Evolutionary conservation across 2,888 invertebrate species (phyloP), one percentile per base, ranked within the genome.

Genomic region (Acanthosepion esculentum): DNA sequence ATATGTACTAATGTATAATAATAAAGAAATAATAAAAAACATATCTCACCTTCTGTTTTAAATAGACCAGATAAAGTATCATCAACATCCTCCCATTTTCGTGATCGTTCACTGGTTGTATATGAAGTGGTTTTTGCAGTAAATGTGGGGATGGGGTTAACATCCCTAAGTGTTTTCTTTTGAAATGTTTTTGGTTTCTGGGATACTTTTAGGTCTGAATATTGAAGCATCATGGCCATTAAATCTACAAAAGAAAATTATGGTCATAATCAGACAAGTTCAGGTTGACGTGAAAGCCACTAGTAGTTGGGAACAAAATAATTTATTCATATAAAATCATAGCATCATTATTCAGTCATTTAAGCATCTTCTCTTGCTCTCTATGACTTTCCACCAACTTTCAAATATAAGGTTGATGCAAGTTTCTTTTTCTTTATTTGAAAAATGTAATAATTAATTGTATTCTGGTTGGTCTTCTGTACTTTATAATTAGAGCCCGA

Each of bases 151-250:
- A 95, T 94, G 50, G 95, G 95, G 48, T 96, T 95, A 2, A 96
- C 95, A 91, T 97, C 96, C 94, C 97, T 97, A 92, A 97, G 95
- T 0, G 96, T 95, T 2, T 96, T 96, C 93, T 96, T 96, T 59
- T 96, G 96, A 95, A 97, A 97, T n/a, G 96, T 95, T 94, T 96
- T 96, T 64, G 97, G 96, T 94, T 96, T 96, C 94, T 96, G 95
- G 3, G 97, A 97, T 3, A 96, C 96, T 29, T 95, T 96, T 94
- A 97, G 95, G 95, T 97, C 97, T 93, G 97, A 97, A 94, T 97
- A 97, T 53, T 97, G 96, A 94, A 97, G 95, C 97, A 97, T 97
- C 96, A 97, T 97, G n/a, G 97, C 95, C 94, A 96, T 96, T 94
- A 97, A 95, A 95, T 97, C 97, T 96, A 95, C 26, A 64, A 23